Evolutionary conservation across 2,113 vertebrate species (phyloP), one percentile per base, ranked within the genome.

Genomic region (Hippopotamus amphibius): DNA sequence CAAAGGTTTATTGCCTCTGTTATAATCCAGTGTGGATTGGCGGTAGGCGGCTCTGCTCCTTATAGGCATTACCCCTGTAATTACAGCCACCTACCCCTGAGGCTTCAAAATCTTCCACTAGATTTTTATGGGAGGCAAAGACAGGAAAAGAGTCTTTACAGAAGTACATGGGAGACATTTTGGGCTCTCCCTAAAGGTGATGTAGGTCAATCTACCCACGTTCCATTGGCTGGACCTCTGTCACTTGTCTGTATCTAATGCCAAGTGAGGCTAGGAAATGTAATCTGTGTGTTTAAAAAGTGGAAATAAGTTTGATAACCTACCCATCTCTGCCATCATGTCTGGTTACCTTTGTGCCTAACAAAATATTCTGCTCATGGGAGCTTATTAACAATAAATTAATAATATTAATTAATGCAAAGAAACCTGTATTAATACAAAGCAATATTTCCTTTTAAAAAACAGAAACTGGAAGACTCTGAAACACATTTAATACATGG

Each of bases 401-500:
- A 86, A 77, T 89, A 85, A 90, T 50, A 89, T 43, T 43, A 76
- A 79, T 65, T 19, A 92, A 92, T 50, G 63, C 65, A 72, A 89
- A 69, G 48, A 24, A 55, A n/a, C 46, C 6, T 87, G 12, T 17
- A 55, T 72, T 79, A 50, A 61, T 81, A 33, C 37, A 66, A 61
- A 95, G 6, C 12, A 74, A 48, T 43, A 93, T 82, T 61, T 50
- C 61, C 48, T 95, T 76, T 33, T 3, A 33, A 72, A 80, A 80
- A 71, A 72, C 12, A 88, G 21, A 8, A 77, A 71, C 37, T 72
- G 81, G 9, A 90, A 86, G 19, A 88, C 76, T 74, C 30, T 43
- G 17, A 96, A 95, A 96, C 63, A 50, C n/a, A 41, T 68, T 88
- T 82, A 79, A 59, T 76, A 63, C n/a, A 1, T 84, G 33, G 41